Percentiles rank a stretch among this genome's conserved stretches.
Evolutionary conservation across 1,140 invertebrate genomes (phyloP).

Genomic region (Macrosteles quadrilineatus): DNA sequence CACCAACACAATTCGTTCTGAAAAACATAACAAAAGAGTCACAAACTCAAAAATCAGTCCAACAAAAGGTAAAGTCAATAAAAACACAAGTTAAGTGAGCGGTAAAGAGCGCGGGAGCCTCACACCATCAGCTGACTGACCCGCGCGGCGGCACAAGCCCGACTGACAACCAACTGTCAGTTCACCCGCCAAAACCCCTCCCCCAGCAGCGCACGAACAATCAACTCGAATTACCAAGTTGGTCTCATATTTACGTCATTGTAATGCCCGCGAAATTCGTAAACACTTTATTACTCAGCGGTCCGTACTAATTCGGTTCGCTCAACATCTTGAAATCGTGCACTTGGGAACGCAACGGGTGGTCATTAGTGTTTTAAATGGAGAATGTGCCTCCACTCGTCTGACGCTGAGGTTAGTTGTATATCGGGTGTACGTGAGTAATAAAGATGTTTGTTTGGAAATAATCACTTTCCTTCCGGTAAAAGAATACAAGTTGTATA

Average conservation of each 20-base stretch:
- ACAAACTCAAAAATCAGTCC: not conserved
- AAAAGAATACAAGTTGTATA: too few species aligned
- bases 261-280: conserved; percentile 1
- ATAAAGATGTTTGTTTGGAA: too few species aligned
- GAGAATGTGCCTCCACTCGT: too few species aligned
- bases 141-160: conserved; percentile 2
- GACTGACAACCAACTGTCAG: conserved; percentile 1
- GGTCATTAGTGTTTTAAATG: too few species aligned
- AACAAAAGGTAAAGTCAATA: not conserved
- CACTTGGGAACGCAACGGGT: too few species aligned
- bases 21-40: not conserved
- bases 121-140: conserved; percentile 12
- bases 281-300: not conserved
- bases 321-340: too few species aligned
- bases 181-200: not conserved
- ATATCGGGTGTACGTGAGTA: too few species aligned
- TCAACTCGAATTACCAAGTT: conserved; percentile 2
- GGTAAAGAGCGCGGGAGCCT: not conserved
- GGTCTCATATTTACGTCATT: not conserved
- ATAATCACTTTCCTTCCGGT: too few species aligned
- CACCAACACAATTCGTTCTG: too few species aligned
- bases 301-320: not conserved
- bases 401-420: too few species aligned
- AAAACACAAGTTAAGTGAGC: not conserved
- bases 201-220: not conserved